Evolutionary conservation across 2,797 vertebrate species (phyloP), one percentile per base, ranked within the genome.

Genomic region (Epinephelus awoara): DNA sequence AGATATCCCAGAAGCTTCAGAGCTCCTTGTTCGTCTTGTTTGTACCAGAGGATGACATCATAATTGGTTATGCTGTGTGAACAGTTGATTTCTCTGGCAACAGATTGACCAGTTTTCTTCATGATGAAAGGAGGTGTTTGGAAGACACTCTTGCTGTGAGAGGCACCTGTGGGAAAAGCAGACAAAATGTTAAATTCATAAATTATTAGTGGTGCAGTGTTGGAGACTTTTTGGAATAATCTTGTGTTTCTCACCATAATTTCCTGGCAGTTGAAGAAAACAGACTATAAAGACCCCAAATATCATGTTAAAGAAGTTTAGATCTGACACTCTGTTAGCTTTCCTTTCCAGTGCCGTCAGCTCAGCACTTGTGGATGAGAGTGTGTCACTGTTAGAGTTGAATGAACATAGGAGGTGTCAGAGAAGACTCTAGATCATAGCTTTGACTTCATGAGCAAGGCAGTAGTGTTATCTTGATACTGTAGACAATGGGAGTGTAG

Each of bases 41-140:
- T 88, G 59, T 89, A 90, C 92, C 90, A 93, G 27, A 87, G 65
- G 9, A 92, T 90, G 2, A 3, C 0, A 2, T 92, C 52, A 52
- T 78, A 72, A 8, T 4, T 11, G 4, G 40, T 10, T 42, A 42
- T 42, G 40, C 40, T 42, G 40, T 42, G 40, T 3, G 40, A 42
- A 42, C 40, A 42, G 40, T 12, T 42, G 11, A 42, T 42, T 0
- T 42, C 11, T 10, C 11, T 42, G 40, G 9, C 40, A 12, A 42
- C 9, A 42, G 40, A 12, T 42, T 42, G 9, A 42, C 9, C 40
- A 10, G 40, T 42, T 42, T 19, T 76, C 59, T 84, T 82, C 3
- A 84, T 49, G n/a, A 90, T 69, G 46, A 2, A 68, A n/a, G 42
- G 34, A 15, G 91, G 91, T 2, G 5, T 75, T 64, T 89, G 82